A percentile compares a stretch with the other conserved stretches of the same genome.
These are phyloP conservation scores for Drosophila eugracilis DNA, from an alignment of 1,140 invertebrate species.

Conservation along the genomic window DNA sequence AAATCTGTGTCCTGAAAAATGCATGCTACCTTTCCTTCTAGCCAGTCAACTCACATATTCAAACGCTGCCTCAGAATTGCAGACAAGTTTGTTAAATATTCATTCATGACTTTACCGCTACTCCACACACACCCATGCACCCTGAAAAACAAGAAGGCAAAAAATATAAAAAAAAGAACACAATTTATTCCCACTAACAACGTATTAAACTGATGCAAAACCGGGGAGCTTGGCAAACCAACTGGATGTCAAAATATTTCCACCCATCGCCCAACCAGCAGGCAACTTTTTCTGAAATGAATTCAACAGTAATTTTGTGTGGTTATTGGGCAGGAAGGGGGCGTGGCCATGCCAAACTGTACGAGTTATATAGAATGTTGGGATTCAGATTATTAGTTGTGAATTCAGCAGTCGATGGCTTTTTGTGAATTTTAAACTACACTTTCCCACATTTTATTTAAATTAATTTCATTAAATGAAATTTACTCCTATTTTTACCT, in stretches of 20 bases:
- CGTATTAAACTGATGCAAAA: slow-evolving; percentile 28
- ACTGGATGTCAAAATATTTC: slow-evolving; percentile 48
- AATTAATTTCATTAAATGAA: slow-evolving; percentile 13
- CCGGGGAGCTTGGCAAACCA: slow-evolving; percentile 19
- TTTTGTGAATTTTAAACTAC: slow-evolving; percentile 36
- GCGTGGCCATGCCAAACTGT: slow-evolving; percentile 14
- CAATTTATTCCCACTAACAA: slow-evolving; percentile 46
- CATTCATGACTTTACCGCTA: slow-evolving; percentile 65
- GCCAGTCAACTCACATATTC: slow-evolving; percentile 60
- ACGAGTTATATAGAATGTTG: slow-evolving; percentile 4
- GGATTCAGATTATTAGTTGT: slow-evolving; percentile 32
- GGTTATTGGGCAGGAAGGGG: slow-evolving; percentile 40
- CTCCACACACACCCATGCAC: slow-evolving; percentile 44
- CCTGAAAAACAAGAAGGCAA: not conserved
- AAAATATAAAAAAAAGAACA: slow-evolving; percentile 1
- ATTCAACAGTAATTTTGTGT: slow-evolving; percentile 33
- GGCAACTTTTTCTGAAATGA: slow-evolving; percentile 32
- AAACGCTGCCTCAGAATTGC: slow-evolving; percentile 57
- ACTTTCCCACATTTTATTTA: slow-evolving; percentile 15
- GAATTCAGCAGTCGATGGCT: slow-evolving; percentile 11
- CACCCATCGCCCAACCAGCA: slow-evolving; percentile 19
- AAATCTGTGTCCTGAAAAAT: slow-evolving; percentile 5
- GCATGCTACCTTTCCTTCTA: slow-evolving; percentile 5
- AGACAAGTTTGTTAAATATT: slow-evolving; percentile 78
- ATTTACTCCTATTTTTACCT: not conserved